These are phyloP conservation scores for Poeciliopsis paucimaculata DNA, from an alignment of 2,797 vertebrate species.

Conservation along the genomic window DNA sequence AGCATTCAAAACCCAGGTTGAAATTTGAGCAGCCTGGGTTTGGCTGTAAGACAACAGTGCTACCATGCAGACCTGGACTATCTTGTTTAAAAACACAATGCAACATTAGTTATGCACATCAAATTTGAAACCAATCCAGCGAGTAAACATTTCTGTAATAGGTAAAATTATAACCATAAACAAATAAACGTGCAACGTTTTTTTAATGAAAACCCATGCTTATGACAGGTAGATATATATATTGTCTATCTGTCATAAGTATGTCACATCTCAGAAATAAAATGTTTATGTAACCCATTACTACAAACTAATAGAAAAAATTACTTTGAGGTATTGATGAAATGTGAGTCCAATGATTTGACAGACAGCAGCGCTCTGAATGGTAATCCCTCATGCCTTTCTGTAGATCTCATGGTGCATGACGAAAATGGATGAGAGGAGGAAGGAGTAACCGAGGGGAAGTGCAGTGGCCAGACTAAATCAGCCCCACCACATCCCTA, in stretches of 20 bases:
- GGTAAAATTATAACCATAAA: not conserved
- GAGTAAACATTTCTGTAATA: not conserved
- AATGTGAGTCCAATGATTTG: not conserved
- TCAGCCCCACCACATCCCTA: not conserved
- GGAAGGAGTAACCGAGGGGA: slow-evolving; percentile 3
- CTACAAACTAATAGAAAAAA: not conserved
- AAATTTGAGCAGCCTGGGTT: not conserved
- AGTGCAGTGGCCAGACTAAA: not conserved
- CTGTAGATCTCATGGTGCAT: slow-evolving; percentile 10
- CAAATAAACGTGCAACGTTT: not conserved
- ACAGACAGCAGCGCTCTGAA: slow-evolving; percentile 9
- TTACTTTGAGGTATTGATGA: not conserved
- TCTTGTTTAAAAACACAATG: not conserved
- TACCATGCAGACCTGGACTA: not conserved
- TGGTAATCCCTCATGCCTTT: slow-evolving; percentile 1
- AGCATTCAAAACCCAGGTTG: not conserved
- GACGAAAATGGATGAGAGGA: slow-evolving; percentile 16
- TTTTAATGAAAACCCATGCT: not conserved
- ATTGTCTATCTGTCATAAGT: no score
- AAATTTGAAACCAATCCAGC: not conserved
- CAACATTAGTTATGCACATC: not conserved
- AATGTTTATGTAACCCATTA: not conserved
- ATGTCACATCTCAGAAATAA: not conserved
- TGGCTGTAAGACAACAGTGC: not conserved
- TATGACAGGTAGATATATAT: not conserved